Percentiles rank a stretch among this genome's conserved stretches.
phyloP scores from a whole-genome alignment of 2,797 vertebrate species.

The Parauchenoglanis punctatus region DNA sequence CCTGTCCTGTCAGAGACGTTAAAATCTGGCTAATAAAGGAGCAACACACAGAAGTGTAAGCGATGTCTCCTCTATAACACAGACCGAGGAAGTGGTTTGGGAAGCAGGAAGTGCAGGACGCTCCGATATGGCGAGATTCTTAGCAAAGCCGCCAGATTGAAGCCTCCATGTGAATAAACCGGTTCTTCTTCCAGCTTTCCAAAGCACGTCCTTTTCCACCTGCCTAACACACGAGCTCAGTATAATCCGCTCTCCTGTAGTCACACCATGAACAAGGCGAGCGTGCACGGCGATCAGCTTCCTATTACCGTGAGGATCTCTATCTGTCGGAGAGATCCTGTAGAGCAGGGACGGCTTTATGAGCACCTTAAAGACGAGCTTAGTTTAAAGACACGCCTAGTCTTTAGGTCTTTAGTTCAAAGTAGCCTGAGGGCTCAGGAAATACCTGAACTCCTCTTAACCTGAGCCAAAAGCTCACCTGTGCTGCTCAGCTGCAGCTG shows the following conservation, averaged over 20 bases:
- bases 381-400: conserved; percentile 35
- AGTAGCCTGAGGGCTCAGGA: conserved; percentile 31
- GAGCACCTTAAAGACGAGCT: conserved; percentile 20
- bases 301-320: not conserved
- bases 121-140: not conserved
- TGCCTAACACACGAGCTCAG: not conserved
- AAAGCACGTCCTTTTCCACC: not conserved
- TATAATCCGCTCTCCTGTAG: not conserved
- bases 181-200: not conserved
- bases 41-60: not conserved
- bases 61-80: not conserved
- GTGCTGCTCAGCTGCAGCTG: conserved; percentile 58
- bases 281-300: not conserved
- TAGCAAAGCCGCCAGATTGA: not conserved
- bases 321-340: not conserved
- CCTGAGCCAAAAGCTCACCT: conserved; percentile 58
- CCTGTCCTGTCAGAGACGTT: not conserved
- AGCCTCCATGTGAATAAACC: not conserved
- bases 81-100: not conserved
- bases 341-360: conserved; percentile 21
- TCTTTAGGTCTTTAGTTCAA: conserved; percentile 21
- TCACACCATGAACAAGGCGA: not conserved
- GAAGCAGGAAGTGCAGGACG: not conserved
- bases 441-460: conserved; percentile 21
- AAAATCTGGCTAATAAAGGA: not conserved